phyloP scores from a whole-genome alignment of 2,113 vertebrate genomes.

The Ochotona curzoniae region DNA sequence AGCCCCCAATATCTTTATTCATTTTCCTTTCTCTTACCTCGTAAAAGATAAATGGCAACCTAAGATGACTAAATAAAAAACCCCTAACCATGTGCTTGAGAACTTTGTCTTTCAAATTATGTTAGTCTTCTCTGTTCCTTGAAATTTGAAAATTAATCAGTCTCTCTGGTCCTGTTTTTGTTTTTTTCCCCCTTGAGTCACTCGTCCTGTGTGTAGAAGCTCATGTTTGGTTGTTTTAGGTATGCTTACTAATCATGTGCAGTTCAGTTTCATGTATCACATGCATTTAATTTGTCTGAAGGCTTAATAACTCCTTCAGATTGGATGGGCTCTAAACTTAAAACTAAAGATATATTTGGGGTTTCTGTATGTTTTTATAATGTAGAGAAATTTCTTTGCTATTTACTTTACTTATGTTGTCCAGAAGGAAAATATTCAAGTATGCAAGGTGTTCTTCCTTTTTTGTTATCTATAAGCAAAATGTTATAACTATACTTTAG shows the following conservation, averaged over 20 bases:
- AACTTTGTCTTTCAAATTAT: conserved; percentile 46
- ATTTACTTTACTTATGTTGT: conserved; percentile 37
- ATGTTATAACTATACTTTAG: background rate
- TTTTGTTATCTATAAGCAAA: background rate
- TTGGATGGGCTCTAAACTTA: conserved; percentile 9
- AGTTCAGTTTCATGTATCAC: background rate
- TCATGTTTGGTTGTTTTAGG: background rate
- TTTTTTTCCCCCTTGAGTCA: background rate
- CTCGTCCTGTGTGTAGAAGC: background rate
- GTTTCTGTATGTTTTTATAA: background rate
- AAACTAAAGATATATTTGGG: conserved; percentile 22
- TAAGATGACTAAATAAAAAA: conserved; percentile 32
- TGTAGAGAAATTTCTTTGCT: background rate
- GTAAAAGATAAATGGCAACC: conserved; percentile 42
- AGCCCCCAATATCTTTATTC: background rate
- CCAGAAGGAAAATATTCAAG: background rate
- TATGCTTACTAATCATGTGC: background rate
- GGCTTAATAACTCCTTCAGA: background rate
- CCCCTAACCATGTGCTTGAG: background rate
- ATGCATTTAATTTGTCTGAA: background rate
- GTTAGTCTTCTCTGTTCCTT: background rate
- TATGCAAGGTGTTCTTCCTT: background rate
- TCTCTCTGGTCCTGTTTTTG: background rate
- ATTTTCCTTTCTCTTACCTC: background rate
- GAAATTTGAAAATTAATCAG: background rate